These are phyloP conservation scores for Hucho hucho DNA, from an alignment of 2,113 vertebrate species.

Conservation along the genomic window DNA sequence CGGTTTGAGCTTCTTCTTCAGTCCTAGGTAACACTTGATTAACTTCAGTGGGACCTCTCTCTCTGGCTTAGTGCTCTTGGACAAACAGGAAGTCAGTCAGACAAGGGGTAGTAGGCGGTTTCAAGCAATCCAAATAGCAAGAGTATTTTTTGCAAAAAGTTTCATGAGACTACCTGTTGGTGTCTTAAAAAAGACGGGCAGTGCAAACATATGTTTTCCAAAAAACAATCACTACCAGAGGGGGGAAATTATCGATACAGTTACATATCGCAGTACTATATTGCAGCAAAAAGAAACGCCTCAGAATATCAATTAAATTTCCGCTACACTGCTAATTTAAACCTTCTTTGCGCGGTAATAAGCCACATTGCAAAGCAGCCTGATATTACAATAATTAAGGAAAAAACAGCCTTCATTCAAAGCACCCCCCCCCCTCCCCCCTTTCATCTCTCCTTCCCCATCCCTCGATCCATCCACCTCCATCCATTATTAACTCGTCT, in stretches of 20 bases:
- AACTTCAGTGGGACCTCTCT: conserved; percentile 79
- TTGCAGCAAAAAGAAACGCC: conserved; percentile 44
- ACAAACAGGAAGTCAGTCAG: conserved; percentile 4
- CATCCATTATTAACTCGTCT: conserved; percentile 73
- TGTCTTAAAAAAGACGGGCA: neutral
- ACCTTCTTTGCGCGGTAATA: conserved; percentile 65
- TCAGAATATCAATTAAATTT: conserved; percentile 65
- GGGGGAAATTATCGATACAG: too few species aligned
- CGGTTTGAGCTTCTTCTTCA: conserved; percentile 90
- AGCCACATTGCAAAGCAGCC: conserved; percentile 54
- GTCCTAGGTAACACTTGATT: conserved; percentile 88
- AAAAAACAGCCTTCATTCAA: conserved; percentile 51
- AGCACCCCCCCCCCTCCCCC: conserved; percentile 15
- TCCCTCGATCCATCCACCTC: conserved; percentile 52
- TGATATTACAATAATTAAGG: conserved; percentile 63
- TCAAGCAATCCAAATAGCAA: neutral
- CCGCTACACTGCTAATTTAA: conserved; percentile 62
- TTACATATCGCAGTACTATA: too few species aligned
- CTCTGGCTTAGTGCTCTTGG: conserved; percentile 87
- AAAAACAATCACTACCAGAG: conserved; percentile 36
- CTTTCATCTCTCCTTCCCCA: neutral
- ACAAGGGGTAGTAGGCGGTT: conserved; percentile 7
- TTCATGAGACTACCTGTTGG: neutral
- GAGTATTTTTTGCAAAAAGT: conserved; percentile 21
- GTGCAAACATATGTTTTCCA: neutral